These are phyloP conservation scores for Pogonophryne albipinna DNA, from an alignment of 2,797 vertebrate genomes.

Conservation along the genomic window DNA sequence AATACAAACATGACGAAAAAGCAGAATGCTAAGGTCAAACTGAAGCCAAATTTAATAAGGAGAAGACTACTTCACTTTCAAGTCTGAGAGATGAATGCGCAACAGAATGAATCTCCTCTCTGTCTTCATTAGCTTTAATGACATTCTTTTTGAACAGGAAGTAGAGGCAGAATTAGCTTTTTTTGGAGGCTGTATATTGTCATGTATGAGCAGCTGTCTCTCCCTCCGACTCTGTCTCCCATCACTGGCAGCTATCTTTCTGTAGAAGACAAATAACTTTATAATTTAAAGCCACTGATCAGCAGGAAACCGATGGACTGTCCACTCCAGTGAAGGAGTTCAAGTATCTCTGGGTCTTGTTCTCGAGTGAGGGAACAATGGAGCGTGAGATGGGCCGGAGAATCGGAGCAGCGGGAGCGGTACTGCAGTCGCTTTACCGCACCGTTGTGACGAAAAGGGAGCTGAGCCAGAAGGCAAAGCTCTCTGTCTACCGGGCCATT, in stretches of 20 bases:
- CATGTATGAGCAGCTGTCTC: constrained; percentile 65
- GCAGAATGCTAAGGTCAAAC: constrained; percentile 30
- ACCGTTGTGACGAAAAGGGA: too few species aligned
- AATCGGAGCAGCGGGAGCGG: too few species aligned
- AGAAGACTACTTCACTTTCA: constrained; percentile 55
- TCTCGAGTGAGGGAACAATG: too few species aligned
- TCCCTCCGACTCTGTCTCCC: constrained; percentile 45
- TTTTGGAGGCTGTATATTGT: constrained; percentile 64
- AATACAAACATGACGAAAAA: constrained; percentile 3
- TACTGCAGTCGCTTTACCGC: too few species aligned
- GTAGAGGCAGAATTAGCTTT: constrained; percentile 28
- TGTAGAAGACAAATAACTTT: constrained; percentile 14
- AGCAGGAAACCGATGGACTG: too few species aligned
- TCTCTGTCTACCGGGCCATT: too few species aligned
- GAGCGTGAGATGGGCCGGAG: too few species aligned
- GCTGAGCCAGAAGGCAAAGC: too few species aligned
- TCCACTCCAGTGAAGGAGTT: too few species aligned
- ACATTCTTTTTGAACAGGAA: constrained; percentile 80
- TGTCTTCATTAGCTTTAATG: constrained; percentile 75
- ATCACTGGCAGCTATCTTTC: constrained; percentile 21
- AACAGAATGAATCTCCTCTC: constrained; percentile 59
- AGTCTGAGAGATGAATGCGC: constrained; percentile 51
- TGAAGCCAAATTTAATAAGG: constrained; percentile 48
- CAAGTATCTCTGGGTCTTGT: too few species aligned
- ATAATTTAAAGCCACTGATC: constrained; percentile 10